phyloP scores from a whole-genome alignment of 2,888 invertebrate genomes.

The Danaus chrysippus region DNA sequence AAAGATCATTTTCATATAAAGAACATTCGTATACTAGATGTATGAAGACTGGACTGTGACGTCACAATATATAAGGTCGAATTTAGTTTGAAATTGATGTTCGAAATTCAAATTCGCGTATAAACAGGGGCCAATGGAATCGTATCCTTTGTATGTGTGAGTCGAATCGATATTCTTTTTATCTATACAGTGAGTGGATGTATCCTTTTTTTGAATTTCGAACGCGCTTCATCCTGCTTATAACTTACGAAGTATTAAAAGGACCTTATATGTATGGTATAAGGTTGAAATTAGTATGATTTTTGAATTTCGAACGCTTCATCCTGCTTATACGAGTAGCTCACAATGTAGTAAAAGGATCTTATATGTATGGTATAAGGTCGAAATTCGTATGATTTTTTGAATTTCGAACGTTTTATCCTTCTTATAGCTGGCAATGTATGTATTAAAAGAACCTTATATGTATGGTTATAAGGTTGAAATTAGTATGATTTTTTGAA shows the following conservation, averaged over 20 bases:
- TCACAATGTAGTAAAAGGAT: conserved; percentile 13
- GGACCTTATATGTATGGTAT: not conserved
- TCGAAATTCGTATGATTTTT: too few relatives aligned
- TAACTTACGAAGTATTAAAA: conserved; percentile 12
- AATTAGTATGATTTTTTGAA: too few relatives aligned
- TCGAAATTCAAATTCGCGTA: not conserved
- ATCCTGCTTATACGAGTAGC: conserved; percentile 7
- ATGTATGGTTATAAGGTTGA: too few relatives aligned
- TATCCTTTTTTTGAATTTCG: conserved; percentile 17
- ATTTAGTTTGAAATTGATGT: not conserved
- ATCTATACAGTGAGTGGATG: not conserved
- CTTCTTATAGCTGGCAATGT: not conserved
- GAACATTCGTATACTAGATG: conserved; percentile 12
- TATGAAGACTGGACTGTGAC: conserved; percentile 3
- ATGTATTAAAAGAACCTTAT: conserved; percentile 19
- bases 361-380: not conserved
- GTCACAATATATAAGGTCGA: not conserved
- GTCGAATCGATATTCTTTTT: conserved; percentile 15
- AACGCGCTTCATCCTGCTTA: conserved; percentile 13
- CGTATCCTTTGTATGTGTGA: not conserved
- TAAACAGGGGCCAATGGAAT: conserved; percentile 8
- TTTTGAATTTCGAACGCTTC: conserved; percentile 11
- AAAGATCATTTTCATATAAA: conserved; percentile 13
- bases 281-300: too few relatives aligned
- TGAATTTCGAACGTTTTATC: conserved; percentile 13